Conservation (phyloP, 2,113 vertebrate species). For the Scomber colias region DNA sequence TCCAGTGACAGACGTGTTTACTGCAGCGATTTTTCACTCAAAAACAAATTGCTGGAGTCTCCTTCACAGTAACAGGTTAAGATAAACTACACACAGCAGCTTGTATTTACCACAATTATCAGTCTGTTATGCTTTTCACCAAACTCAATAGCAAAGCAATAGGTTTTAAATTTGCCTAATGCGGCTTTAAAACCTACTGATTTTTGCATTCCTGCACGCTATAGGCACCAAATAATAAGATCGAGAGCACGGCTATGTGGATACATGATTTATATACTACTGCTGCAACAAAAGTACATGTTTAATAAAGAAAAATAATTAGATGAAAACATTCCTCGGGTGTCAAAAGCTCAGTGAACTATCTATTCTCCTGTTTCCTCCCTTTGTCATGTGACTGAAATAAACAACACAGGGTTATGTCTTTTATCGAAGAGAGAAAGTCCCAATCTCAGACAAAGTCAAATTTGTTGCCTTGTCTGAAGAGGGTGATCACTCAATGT, state of each 20-base stretch:
- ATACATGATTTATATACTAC: too few species aligned
- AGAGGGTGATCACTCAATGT: constrained; percentile 52
- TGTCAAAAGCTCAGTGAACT: neutral
- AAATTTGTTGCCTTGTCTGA: constrained; percentile 48
- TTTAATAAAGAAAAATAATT: neutral
- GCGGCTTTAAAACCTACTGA: neutral
- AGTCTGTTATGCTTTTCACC: neutral
- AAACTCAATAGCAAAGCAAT: neutral
- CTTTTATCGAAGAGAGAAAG: constrained; percentile 26
- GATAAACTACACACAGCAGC: neutral
- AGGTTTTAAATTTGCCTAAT: neutral
- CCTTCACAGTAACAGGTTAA: neutral
- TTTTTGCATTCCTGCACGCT: too few species aligned
- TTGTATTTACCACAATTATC: neutral
- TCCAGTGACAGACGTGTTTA: too few species aligned
- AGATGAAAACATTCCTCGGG: neutral
- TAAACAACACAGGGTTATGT: constrained; percentile 18
- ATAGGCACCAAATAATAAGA: too few species aligned
- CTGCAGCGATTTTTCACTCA: too few species aligned
- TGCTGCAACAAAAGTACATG: neutral
- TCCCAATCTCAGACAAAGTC: constrained; percentile 37
- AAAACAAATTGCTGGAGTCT: too few species aligned
- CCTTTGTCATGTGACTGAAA: constrained; percentile 22
- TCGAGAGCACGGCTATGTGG: too few species aligned
- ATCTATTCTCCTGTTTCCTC: neutral